Conservation (phyloP, 2,888 invertebrate species). For the Mamestra brassicae region DNA sequence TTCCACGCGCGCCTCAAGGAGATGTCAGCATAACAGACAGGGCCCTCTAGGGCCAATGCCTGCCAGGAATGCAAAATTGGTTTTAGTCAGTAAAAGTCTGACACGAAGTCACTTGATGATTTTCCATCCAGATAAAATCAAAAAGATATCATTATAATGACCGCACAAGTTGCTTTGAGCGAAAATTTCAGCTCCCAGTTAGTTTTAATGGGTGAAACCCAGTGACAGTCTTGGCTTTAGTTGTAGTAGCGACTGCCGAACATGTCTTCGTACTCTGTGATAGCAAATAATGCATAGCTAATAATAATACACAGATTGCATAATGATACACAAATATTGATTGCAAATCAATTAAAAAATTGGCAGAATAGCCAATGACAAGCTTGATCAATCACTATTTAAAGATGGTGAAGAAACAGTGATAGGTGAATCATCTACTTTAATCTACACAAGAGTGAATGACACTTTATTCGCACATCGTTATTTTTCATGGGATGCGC, state of each 20-base stretch:
- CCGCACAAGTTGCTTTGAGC: no score
- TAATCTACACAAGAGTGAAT: background rate
- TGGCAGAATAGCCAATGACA: background rate
- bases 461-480: background rate
- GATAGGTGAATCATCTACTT: background rate
- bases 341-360: background rate
- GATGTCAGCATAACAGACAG: no score
- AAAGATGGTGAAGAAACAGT: background rate
- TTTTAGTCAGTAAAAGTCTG: no score
- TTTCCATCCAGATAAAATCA: no score
- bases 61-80: no score
- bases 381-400: constrained; percentile 9
- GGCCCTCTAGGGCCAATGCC: no score
- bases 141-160: no score
- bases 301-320: constrained; percentile 1
- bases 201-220: background rate
- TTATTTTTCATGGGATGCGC: background rate
- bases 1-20: no score
- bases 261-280: constrained; percentile 1
- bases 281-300: constrained; percentile 18
- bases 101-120: no score
- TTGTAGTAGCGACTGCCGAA: background rate
- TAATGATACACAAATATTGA: constrained; percentile 12
- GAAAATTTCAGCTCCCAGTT: no score
- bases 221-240: background rate